Percentiles rank a stretch among this genome's conserved stretches.
phyloP scores from a whole-genome alignment of 2,113 vertebrate species.

The Eidolon helvum region DNA sequence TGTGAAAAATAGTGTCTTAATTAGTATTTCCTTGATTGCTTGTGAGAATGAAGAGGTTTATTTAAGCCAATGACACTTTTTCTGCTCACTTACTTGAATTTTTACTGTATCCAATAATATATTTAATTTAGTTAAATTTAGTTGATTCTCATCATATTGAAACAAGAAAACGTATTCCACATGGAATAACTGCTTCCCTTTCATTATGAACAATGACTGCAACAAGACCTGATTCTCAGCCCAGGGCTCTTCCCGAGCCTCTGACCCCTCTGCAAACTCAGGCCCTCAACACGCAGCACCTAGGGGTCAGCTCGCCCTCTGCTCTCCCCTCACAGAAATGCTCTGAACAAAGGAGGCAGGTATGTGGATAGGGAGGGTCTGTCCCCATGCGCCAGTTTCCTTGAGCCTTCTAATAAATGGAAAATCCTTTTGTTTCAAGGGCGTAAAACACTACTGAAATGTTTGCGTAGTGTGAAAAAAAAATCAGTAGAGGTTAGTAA shows the following conservation, averaged over 20 bases:
- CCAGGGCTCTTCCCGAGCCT: background rate
- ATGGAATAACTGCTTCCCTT: background rate
- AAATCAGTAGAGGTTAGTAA: background rate
- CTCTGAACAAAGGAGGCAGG: background rate
- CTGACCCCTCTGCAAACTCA: too few species aligned
- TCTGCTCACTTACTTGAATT: background rate
- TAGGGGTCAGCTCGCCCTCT: background rate
- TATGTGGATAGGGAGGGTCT: background rate
- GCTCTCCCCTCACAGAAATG: background rate
- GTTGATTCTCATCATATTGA: background rate
- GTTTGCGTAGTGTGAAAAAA: background rate
- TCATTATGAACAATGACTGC: background rate
- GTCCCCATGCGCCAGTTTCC: background rate
- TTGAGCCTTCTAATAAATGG: background rate
- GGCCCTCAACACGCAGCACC: background rate
- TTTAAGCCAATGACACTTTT: background rate
- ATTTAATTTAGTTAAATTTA: conserved; percentile 2
- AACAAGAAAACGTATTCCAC: background rate
- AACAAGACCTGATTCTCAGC: background rate
- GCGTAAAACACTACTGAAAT: background rate
- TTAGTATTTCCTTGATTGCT: background rate
- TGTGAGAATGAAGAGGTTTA: background rate
- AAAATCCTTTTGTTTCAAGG: background rate
- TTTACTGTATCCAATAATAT: background rate
- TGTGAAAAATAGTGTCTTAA: background rate